These are phyloP conservation scores for Uria aalge DNA, from an alignment of 2,113 vertebrate genomes.

Conservation along the genomic window DNA sequence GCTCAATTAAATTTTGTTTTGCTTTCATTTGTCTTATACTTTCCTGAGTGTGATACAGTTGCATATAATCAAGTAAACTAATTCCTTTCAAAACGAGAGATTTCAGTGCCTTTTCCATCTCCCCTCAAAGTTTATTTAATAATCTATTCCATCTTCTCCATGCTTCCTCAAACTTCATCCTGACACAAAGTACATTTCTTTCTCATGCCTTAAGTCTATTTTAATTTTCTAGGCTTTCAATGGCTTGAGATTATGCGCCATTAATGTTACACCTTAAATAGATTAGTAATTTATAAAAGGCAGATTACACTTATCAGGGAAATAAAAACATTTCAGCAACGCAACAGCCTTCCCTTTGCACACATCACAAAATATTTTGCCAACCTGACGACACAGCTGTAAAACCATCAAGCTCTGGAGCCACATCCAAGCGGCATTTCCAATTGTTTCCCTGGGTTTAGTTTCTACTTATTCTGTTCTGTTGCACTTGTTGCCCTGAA, in stretches of 20 bases:
- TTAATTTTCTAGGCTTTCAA: constrained; percentile 61
- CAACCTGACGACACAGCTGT: neutral
- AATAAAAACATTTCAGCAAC: neutral
- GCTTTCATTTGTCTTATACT: constrained; percentile 79
- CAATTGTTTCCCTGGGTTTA: constrained; percentile 29
- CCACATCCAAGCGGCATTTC: neutral
- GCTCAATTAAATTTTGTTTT: constrained; percentile 83
- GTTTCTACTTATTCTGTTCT: constrained; percentile 16
- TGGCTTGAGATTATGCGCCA: constrained; percentile 37
- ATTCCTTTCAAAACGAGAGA: constrained; percentile 74
- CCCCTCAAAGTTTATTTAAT: constrained; percentile 65
- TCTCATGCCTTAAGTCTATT: constrained; percentile 57
- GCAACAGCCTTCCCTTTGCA: neutral
- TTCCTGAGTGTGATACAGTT: constrained; percentile 76
- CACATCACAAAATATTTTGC: neutral
- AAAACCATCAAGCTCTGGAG: neutral
- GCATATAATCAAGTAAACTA: constrained; percentile 77
- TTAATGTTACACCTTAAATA: constrained; percentile 60
- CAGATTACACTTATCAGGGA: constrained; percentile 14
- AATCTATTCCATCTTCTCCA: constrained; percentile 66
- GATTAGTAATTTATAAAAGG: constrained; percentile 53
- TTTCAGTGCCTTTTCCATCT: constrained; percentile 62
- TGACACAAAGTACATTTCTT: constrained; percentile 65
- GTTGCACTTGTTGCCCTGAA: constrained; percentile 54
- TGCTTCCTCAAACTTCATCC: constrained; percentile 62